Conservation (phyloP, 92 coral and sea anemone species). For the Zoanthus solanderi region DNA sequence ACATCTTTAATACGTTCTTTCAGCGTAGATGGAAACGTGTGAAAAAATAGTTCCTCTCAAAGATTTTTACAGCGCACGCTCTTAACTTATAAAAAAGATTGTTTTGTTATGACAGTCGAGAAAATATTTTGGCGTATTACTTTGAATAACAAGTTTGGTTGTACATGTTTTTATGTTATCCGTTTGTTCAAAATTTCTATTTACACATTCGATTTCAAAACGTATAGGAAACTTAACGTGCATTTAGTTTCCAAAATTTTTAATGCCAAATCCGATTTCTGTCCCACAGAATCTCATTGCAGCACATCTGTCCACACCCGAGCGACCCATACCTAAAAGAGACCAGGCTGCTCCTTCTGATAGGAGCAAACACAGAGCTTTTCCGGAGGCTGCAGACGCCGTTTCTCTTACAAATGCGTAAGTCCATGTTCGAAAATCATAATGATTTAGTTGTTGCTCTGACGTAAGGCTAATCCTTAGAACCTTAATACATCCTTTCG, state of each 20-base stretch:
- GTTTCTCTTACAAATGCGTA: constrained; percentile 89
- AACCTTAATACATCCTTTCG: no score
- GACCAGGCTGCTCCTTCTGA: constrained; percentile 59
- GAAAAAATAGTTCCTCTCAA: no score
- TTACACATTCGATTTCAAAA: not conserved
- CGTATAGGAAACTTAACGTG: no score
- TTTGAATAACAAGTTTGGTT: no score
- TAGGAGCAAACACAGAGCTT: constrained; percentile 72
- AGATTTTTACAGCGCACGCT: no score
- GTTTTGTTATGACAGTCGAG: no score
- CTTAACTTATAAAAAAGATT: no score
- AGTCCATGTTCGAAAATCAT: not conserved
- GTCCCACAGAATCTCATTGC: constrained; percentile 71
- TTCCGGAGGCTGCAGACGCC: constrained; percentile 84
- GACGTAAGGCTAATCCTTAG: no score
- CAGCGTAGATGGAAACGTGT: not conserved
- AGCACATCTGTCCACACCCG: constrained; percentile 84
- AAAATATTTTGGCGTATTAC: no score
- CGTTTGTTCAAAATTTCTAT: no score
- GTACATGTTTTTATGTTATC: no score
- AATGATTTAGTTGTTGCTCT: not conserved
- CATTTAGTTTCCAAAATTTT: no score
- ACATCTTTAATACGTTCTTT: not conserved
- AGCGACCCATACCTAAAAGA: constrained; percentile 79
- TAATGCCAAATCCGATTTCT: not conserved